A percentile compares a stretch with the other conserved stretches of the same genome.
Conservation (phyloP, 2,113 vertebrate genomes). For the Heliornis fulica region DNA sequence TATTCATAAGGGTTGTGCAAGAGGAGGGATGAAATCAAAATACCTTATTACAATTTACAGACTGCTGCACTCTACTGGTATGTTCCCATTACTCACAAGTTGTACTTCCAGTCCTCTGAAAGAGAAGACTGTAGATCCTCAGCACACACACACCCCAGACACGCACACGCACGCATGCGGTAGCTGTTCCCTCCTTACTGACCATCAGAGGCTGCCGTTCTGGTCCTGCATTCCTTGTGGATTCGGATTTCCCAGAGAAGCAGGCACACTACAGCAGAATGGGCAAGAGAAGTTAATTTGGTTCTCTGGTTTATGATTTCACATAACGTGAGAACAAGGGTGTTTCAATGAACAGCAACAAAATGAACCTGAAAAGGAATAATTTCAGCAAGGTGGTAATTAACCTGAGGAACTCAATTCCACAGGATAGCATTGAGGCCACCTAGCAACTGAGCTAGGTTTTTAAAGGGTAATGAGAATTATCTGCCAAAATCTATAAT, state of each 20-base stretch:
- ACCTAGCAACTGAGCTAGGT: background rate
- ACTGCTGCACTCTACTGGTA: background rate
- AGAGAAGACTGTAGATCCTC: background rate
- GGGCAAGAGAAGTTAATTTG: background rate
- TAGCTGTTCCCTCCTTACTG: background rate
- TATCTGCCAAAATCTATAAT: background rate
- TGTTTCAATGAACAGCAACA: slow-evolving; percentile 14
- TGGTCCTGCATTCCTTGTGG: slow-evolving; percentile 35
- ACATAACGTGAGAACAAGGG: background rate
- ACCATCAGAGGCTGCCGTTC: background rate
- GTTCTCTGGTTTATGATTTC: background rate
- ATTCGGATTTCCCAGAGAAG: slow-evolving; percentile 22
- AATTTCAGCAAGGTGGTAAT: background rate
- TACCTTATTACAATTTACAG: background rate
- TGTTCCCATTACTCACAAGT: background rate
- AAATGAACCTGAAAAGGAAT: slow-evolving; percentile 27
- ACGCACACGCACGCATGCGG: background rate
- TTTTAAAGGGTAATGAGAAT: background rate
- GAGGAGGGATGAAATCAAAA: background rate
- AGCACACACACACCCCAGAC: background rate
- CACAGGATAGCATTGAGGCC: background rate
- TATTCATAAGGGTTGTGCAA: background rate
- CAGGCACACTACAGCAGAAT: background rate
- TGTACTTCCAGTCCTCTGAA: background rate
- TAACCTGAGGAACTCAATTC: slow-evolving; percentile 1